These are phyloP conservation scores for Dolichopus griseipennis DNA, from an alignment of 2,888 invertebrate species.

Conservation along the genomic window DNA sequence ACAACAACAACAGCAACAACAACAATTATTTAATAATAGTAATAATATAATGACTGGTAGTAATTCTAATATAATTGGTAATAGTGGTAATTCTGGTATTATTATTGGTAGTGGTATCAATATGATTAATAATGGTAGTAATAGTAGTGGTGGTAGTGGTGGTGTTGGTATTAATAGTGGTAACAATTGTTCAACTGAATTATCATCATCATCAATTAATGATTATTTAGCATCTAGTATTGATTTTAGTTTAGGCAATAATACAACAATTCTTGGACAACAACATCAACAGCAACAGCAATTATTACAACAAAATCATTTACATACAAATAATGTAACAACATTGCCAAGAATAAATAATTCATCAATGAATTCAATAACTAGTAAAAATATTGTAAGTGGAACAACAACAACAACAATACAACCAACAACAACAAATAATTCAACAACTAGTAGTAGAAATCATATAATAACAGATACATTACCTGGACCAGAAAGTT, in stretches of 20 bases:
- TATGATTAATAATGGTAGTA: slow-evolving; percentile 1
- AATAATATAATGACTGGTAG: slow-evolving; percentile 18
- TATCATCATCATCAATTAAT: slow-evolving; percentile 16
- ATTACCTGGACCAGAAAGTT: slow-evolving; percentile 80
- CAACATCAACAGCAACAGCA: too few relatives aligned
- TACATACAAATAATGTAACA: slow-evolving; percentile 16
- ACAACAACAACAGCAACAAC: slow-evolving; percentile 23
- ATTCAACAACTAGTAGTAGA: slow-evolving; percentile 50
- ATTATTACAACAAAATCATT: not conserved
- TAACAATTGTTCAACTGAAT: slow-evolving; percentile 20
- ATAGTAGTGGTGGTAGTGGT: slow-evolving; percentile 18
- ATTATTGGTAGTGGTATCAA: not conserved
- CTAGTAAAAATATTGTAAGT: slow-evolving; percentile 18
- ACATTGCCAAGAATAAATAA: slow-evolving; percentile 17
- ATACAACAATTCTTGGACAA: not conserved
- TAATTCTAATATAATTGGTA: not conserved
- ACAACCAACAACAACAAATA: slow-evolving; percentile 44
- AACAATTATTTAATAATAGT: slow-evolving; percentile 27
- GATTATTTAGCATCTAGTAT: slow-evolving; percentile 24
- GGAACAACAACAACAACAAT: slow-evolving; percentile 29
- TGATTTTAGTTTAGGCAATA: slow-evolving; percentile 25
- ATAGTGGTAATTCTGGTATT: slow-evolving; percentile 15
- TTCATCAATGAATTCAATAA: slow-evolving; percentile 21
- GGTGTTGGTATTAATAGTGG: slow-evolving; percentile 1
- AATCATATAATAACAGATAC: slow-evolving; percentile 76